A percentile compares a stretch with the other conserved stretches of the same genome.
Conservation (phyloP, 2,797 vertebrate species). For the Poecilia velifera region DNA sequence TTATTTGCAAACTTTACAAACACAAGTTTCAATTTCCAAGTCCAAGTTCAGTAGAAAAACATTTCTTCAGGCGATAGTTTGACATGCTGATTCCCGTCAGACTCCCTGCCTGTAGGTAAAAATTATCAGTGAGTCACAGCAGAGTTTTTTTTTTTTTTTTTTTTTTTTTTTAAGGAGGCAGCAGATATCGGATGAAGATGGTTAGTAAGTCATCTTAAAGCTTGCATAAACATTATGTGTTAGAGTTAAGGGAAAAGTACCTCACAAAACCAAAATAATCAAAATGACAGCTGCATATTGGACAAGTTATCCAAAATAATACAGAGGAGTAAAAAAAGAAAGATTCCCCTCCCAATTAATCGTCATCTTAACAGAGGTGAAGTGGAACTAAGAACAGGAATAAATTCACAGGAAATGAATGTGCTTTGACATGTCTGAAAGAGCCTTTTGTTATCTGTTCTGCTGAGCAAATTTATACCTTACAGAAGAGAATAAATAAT, state of each 20-base stretch:
- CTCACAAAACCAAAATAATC: background rate
- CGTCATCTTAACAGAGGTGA: constrained; percentile 22
- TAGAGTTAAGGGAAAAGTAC: background rate
- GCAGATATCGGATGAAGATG: background rate
- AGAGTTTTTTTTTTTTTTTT: constrained; percentile 6
- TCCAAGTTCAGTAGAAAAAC: constrained; percentile 30
- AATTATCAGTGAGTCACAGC: constrained; percentile 54
- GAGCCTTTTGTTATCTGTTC: constrained; percentile 3
- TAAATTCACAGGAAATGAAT: constrained; percentile 23
- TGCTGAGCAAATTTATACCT: background rate
- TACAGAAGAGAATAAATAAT: background rate
- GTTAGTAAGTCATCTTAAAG: background rate
- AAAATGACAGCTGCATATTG: background rate
- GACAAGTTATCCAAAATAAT: constrained; percentile 23
- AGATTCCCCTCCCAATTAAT: constrained; percentile 19
- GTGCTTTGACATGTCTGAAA: constrained; percentile 48
- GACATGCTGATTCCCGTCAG: constrained; percentile 55
- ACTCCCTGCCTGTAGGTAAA: constrained; percentile 35
- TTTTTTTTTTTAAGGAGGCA: constrained; percentile 6
- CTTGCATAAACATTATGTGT: background rate
- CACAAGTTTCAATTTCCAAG: constrained; percentile 49
- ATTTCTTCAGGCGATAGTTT: constrained; percentile 60
- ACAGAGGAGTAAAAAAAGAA: background rate
- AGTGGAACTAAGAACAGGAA: constrained; percentile 15
- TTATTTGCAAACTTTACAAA: constrained; percentile 68